Evolutionary conservation across 2,113 vertebrate species (phyloP).

Genomic region (Gavia stellata): DNA sequence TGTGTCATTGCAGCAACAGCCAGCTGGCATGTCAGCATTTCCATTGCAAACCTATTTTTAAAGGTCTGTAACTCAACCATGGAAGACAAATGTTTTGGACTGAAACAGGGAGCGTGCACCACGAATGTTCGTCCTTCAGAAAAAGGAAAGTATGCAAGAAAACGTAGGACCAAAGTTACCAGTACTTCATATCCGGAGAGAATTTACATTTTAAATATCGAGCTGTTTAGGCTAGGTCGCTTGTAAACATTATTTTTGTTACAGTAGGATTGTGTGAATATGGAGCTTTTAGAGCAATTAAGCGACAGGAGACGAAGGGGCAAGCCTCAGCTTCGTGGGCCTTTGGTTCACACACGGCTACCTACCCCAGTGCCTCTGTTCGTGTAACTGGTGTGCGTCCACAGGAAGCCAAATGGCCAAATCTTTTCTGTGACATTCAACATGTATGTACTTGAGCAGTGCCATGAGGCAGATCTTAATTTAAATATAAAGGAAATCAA

Average conservation of each 20-base stretch:
- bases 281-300: not conserved
- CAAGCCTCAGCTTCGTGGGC: not conserved
- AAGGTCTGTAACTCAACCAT: not conserved
- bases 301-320: not conserved
- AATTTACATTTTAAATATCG: not conserved
- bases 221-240: not conserved
- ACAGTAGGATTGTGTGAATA: not conserved
- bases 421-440: not conserved
- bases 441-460: not conserved
- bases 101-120: not conserved
- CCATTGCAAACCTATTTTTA: constrained; percentile 22
- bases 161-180: not conserved
- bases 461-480: not conserved
- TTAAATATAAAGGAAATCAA: not conserved
- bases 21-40: not conserved
- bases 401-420: not conserved
- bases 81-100: constrained; percentile 5
- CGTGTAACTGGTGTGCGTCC: not conserved
- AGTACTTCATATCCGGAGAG: not conserved
- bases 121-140: not conserved
- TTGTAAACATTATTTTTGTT: not conserved
- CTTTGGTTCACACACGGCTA: not conserved
- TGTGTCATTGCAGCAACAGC: constrained; percentile 25
- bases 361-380: not conserved
- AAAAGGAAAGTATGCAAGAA: not conserved